Evolutionary conservation across 2,888 invertebrate species (phyloP), one percentile per base, ranked within the genome.

Genomic region (Pantelozetes paolii): DNA sequence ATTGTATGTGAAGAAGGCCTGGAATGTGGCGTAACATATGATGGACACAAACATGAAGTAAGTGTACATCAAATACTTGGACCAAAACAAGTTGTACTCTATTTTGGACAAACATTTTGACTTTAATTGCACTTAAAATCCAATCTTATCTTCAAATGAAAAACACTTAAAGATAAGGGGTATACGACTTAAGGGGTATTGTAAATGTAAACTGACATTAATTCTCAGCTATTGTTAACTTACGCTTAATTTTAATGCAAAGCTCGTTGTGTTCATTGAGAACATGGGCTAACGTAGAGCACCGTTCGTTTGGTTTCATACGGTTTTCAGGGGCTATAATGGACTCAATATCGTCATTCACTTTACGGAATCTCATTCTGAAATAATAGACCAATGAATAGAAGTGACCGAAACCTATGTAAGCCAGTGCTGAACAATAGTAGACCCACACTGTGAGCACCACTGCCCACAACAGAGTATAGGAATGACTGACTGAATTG

Each of bases 1-100:
- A 28, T 71, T 71, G 48, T 59, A 74, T 30, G 71, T 74, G 64
- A 74, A 74, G 74, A 74, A 71, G 23, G 74, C 74, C 42, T 74
- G 74, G 30, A 71, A 74, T 23, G 72, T 62, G 3, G 74, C 32
- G 28, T 64, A 74, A 32, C 74, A 74, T 40, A 71, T 74, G 30
- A 67, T 72, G 23, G 71, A 40, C 71, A 74, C 59, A 45, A 74
- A 74, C 36, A 71, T 62, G 70, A 74, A 74, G 45, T 74, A 74
- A 18, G 71, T 70, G 62, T 74, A 72, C 64, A 74, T 62, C 30
- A 74, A 62, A 40, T 71, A 74, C 45, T 72, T 74, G 23, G 74
- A 48, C 71, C 71, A 74, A 62, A 74, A 74, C 20, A 45, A 23
- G 45, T 74, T 74, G 30, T 74, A 74, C 18, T 74, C 74, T 74